Percentiles rank a stretch among this genome's conserved stretches.
Evolutionary conservation across 2,888 invertebrate species (phyloP).

Genomic region (Megastigmus dorsalis): DNA sequence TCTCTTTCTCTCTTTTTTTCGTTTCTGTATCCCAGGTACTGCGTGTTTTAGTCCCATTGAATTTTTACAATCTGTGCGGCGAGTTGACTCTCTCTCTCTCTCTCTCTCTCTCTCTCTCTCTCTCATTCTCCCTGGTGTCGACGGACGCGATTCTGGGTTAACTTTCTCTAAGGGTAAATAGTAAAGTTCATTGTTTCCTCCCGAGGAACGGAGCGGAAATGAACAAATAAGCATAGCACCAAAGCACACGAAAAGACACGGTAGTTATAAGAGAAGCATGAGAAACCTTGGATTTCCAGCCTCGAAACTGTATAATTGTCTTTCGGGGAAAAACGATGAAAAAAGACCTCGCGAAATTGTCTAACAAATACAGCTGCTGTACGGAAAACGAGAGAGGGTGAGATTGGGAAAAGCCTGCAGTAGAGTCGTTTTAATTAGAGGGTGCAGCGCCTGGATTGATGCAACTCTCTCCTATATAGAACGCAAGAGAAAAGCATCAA

Average conservation of each 20-base stretch:
- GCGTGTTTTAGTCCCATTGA: not conserved
- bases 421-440: too few species aligned
- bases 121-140: too few species aligned
- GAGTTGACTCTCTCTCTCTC: slow-evolving; percentile 5
- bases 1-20: not conserved
- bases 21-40: not conserved
- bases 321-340: too few species aligned
- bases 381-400: too few species aligned
- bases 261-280: too few species aligned
- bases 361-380: not conserved
- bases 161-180: slow-evolving; percentile 19
- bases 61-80: slow-evolving; percentile 19
- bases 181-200: slow-evolving; percentile 4
- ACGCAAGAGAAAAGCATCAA: too few species aligned
- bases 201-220: not conserved
- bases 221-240: not conserved
- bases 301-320: not conserved
- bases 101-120: too few species aligned
- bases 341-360: not conserved
- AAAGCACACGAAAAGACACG: too few species aligned
- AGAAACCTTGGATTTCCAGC: not conserved
- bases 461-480: too few species aligned
- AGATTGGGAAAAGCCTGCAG: too few species aligned
- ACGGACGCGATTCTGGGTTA: slow-evolving; percentile 6
- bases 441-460: too few species aligned